phyloP scores from a whole-genome alignment of 2,888 invertebrate species.

The Dryobota labecula region DNA sequence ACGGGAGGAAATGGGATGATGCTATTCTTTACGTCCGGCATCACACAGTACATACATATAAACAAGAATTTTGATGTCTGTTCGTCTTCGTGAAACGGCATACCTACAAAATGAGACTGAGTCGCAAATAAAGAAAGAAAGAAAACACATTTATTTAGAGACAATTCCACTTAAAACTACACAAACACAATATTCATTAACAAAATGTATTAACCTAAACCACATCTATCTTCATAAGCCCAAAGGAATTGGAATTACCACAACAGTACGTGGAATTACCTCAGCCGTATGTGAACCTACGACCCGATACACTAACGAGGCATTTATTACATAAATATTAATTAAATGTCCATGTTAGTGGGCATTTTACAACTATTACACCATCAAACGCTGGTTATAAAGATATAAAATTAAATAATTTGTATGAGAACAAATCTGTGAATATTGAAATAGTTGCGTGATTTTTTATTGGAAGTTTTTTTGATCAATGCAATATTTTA shows the following conservation, averaged over 20 bases:
- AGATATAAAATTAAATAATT: slow-evolving; percentile 24
- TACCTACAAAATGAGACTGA: neutral
- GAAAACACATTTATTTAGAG: too few relatives aligned
- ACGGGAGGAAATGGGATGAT: too few relatives aligned
- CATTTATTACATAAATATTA: slow-evolving; percentile 51
- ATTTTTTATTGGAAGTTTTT: neutral
- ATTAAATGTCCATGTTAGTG: slow-evolving; percentile 23
- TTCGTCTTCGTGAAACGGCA: neutral
- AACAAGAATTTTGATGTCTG: neutral
- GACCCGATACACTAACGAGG: slow-evolving; percentile 55
- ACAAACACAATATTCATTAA: slow-evolving; percentile 6
- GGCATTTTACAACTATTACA: slow-evolving; percentile 36
- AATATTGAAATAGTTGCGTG: slow-evolving; percentile 29
- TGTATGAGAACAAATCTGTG: slow-evolving; percentile 25
- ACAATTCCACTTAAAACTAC: neutral
- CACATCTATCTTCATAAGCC: slow-evolving; percentile 19
- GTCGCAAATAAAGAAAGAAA: neutral
- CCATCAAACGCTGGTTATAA: slow-evolving; percentile 29
- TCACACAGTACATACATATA: neutral
- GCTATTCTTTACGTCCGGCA: too few relatives aligned
- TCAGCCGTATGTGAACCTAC: slow-evolving; percentile 50
- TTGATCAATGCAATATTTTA: slow-evolving; percentile 19
- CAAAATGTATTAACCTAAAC: neutral
- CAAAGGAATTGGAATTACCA: slow-evolving; percentile 1
- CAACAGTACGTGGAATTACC: slow-evolving; percentile 6